Conservation (phyloP, 53 echinoderm and acorn worm genomes). For the Arbacia lixula region DNA sequence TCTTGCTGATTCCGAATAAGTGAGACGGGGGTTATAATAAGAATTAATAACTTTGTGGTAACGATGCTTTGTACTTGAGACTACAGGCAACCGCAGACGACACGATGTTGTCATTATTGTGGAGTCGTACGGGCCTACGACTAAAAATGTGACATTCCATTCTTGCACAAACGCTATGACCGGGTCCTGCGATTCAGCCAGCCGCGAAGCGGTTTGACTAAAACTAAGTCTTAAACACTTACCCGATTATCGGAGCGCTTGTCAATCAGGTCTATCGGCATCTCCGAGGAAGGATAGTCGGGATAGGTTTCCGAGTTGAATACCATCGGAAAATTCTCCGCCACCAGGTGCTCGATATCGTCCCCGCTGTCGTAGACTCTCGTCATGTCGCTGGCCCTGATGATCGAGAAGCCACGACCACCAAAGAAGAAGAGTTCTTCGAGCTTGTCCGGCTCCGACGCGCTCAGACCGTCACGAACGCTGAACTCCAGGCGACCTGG, state of each 20-base stretch:
- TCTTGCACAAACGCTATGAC: too few species aligned
- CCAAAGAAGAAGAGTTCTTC: slow-evolving; percentile 70
- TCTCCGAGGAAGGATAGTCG: slow-evolving; percentile 10
- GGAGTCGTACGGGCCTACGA: too few species aligned
- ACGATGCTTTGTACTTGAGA: too few species aligned
- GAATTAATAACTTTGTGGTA: too few species aligned
- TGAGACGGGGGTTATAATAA: too few species aligned
- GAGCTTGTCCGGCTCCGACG: slow-evolving; percentile 43
- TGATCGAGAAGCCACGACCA: slow-evolving; percentile 71
- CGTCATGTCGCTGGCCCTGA: slow-evolving; percentile 62
- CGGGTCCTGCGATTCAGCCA: too few species aligned
- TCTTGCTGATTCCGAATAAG: too few species aligned
- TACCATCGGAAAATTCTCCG: slow-evolving; percentile 30
- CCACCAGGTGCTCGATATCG: slow-evolving; percentile 61
- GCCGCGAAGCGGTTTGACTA: too few species aligned
- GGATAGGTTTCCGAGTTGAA: slow-evolving; percentile 61
- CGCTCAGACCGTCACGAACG: slow-evolving; percentile 65
- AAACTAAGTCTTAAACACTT: background rate
- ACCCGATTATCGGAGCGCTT: slow-evolving; percentile 67
- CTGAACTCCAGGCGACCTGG: slow-evolving; percentile 79
- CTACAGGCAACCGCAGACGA: too few species aligned
- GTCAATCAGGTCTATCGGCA: slow-evolving; percentile 51
- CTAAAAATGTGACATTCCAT: too few species aligned
- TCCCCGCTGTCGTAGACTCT: slow-evolving; percentile 80
- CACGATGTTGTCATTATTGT: too few species aligned